Evolutionary conservation across 64 coral and sea anemone genomes (phyloP).

Genomic region (Orbicella faveolata): DNA sequence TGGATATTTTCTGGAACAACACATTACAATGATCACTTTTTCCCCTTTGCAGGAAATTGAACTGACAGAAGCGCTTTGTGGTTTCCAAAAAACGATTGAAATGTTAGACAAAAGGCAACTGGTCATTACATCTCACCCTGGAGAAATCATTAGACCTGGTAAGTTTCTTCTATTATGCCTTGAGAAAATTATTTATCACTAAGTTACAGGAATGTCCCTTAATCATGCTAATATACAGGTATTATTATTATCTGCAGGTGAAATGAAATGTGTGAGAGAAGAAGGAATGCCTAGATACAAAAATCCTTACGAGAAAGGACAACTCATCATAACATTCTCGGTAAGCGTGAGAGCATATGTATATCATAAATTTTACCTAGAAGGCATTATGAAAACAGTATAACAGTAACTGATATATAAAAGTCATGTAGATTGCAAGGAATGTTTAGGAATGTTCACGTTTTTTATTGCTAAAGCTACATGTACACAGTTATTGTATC

Average conservation of each 20-base stretch:
- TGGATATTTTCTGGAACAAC: background rate
- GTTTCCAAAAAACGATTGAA: constrained; percentile 73
- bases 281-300: constrained; percentile 86
- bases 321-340: constrained; percentile 75
- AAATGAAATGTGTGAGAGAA: constrained; percentile 70
- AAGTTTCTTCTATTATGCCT: background rate
- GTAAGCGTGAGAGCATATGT: constrained; percentile 29
- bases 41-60: constrained; percentile 70
- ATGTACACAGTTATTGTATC: too few species aligned
- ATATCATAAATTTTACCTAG: too few species aligned
- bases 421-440: too few species aligned
- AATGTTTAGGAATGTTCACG: too few species aligned
- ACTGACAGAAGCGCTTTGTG: constrained; percentile 90
- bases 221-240: background rate
- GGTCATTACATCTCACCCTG: constrained; percentile 58
- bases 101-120: constrained; percentile 81
- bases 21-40: background rate
- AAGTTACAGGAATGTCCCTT: too few species aligned
- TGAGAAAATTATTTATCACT: too few species aligned
- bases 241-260: constrained; percentile 56
- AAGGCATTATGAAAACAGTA: too few species aligned
- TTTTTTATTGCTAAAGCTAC: too few species aligned
- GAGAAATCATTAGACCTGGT: constrained; percentile 89
- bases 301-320: constrained; percentile 68
- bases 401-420: too few species aligned